Percentiles rank a stretch among this genome's conserved stretches.
These are phyloP conservation scores for Macquaria ambigua DNA, from an alignment of 2,113 vertebrate species.

Conservation along the genomic window DNA sequence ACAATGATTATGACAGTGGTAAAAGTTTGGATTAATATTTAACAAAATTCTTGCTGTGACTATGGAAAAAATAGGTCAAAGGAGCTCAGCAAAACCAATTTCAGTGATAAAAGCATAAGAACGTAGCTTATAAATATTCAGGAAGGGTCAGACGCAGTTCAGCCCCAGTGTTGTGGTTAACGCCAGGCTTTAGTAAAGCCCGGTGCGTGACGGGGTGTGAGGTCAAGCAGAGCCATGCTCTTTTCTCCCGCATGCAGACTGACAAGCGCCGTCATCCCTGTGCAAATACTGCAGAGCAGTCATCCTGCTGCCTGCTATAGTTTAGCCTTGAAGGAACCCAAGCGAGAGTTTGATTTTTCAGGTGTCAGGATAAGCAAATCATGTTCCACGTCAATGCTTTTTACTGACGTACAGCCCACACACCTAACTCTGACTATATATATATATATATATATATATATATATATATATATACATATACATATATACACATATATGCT, in stretches of 20 bases:
- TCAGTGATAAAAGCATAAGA: neutral
- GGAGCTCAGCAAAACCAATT: slow-evolving; percentile 17
- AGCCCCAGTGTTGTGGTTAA: neutral
- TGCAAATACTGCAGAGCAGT: slow-evolving; percentile 32
- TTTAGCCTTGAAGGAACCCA: slow-evolving; percentile 19
- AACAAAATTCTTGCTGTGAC: neutral
- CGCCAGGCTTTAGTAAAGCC: slow-evolving; percentile 29
- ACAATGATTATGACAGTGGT: slow-evolving; percentile 4
- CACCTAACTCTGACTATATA: slow-evolving; percentile 27
- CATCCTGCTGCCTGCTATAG: neutral
- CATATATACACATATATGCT: no score
- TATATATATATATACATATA: no score
- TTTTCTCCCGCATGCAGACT: slow-evolving; percentile 16
- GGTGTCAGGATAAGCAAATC: slow-evolving; percentile 31
- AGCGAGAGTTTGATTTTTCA: slow-evolving; percentile 29
- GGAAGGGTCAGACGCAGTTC: neutral
- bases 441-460: no score
- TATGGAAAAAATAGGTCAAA: slow-evolving; percentile 5
- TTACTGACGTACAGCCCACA: neutral
- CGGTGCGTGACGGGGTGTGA: neutral
- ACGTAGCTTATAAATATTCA: slow-evolving; percentile 29
- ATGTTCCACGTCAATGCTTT: slow-evolving; percentile 11
- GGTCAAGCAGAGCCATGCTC: slow-evolving; percentile 23
- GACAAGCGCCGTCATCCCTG: slow-evolving; percentile 20
- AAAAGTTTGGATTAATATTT: slow-evolving; percentile 19